Conservation (phyloP, 53 echinoderm and acorn worm genomes). For the Holothuria scabra region DNA sequence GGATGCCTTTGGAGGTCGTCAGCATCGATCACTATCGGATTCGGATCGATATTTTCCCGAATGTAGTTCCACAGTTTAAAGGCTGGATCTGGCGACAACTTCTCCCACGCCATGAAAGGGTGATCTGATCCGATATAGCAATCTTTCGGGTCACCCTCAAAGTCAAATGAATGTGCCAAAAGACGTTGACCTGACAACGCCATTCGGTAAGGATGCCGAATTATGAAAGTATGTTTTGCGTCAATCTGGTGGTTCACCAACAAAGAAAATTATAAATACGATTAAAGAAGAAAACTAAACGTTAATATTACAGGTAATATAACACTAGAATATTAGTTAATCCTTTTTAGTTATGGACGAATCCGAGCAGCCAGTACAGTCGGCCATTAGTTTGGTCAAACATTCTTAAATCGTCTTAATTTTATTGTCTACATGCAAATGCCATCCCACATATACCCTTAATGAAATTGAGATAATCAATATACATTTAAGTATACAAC, state of each 20-base stretch:
- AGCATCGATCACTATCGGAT: not conserved
- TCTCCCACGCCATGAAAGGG: not conserved
- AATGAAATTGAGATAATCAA: too few species aligned
- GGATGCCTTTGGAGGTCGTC: not conserved
- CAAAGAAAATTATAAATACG: too few species aligned
- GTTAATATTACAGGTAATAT: too few species aligned
- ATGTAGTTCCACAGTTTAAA: not conserved
- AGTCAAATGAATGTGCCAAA: not conserved
- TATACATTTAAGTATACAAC: too few species aligned
- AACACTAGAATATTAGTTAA: too few species aligned
- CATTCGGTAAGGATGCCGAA: not conserved
- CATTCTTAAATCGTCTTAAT: too few species aligned
- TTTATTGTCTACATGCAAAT: too few species aligned
- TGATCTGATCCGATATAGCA: not conserved
- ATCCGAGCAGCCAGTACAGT: too few species aligned
- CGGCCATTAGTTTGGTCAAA: too few species aligned
- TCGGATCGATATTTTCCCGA: not conserved
- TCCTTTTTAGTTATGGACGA: too few species aligned
- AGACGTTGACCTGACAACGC: not conserved
- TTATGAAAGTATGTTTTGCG: not conserved
- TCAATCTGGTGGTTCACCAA: not conserved
- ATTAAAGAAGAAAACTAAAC: too few species aligned
- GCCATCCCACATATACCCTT: too few species aligned
- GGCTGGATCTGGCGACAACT: not conserved
- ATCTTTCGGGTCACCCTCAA: not conserved